phyloP scores from a whole-genome alignment of 92 coral and sea anemone genomes.

The Desmophyllum pertusum region DNA sequence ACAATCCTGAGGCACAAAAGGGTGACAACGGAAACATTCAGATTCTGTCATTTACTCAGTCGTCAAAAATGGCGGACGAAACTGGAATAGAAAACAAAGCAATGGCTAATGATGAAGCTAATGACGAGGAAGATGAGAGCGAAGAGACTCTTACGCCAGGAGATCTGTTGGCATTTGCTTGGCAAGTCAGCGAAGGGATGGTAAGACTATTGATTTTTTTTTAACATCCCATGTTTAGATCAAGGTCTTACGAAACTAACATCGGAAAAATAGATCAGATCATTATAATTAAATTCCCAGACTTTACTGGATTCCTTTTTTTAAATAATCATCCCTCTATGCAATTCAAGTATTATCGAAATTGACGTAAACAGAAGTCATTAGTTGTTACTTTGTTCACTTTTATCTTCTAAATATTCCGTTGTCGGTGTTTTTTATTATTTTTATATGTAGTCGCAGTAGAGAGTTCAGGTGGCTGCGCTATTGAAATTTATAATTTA shows the following conservation, averaged over 20 bases:
- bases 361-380: too few species aligned
- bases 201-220: slow-evolving; percentile 28
- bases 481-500: too few species aligned
- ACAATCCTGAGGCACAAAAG: slow-evolving; percentile 62
- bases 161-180: slow-evolving; percentile 83
- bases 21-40: slow-evolving; percentile 12
- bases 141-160: slow-evolving; percentile 64
- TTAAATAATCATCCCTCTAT: background rate
- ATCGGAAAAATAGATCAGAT: too few species aligned
- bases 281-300: background rate
- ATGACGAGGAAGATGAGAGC: slow-evolving; percentile 33
- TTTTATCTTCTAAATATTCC: too few species aligned
- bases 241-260: too few species aligned
- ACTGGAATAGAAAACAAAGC: slow-evolving; percentile 21
- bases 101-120: slow-evolving; percentile 3
- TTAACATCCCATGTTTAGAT: background rate
- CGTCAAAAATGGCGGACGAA: background rate
- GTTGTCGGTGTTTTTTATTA: background rate
- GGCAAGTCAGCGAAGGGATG: slow-evolving; percentile 90
- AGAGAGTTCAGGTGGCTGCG: too few species aligned
- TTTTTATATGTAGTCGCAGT: too few species aligned
- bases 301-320: too few species aligned
- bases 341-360: too few species aligned
- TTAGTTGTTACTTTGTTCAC: too few species aligned
- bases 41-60: slow-evolving; percentile 20